Evolutionary conservation across 2,113 vertebrate species (phyloP).

Genomic region (human (Homo sapiens)): GRCh38 chr2:128556001-128556500

Average conservation of each 20-base stretch:
- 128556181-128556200: background rate
- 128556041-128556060: background rate
- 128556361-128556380: too few relatives aligned
- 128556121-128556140: background rate
- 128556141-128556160: rapidly evolving
- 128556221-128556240: background rate
- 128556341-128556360: background rate
- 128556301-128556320: background rate
- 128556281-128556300: rapidly evolving
- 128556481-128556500: background rate
- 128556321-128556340: background rate
- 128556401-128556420: rapidly evolving
- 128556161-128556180: background rate
- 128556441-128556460: background rate
- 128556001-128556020: background rate
- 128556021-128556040: background rate
- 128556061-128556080: background rate
- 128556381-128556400: too few relatives aligned
- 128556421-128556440: background rate
- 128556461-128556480: background rate
- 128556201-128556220: background rate
- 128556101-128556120: background rate
- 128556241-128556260: background rate
- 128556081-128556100: background rate
- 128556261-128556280: background rate